These are phyloP conservation scores for Scotopteryx bipunctaria DNA, from an alignment of 2,888 invertebrate genomes.

Conservation along the genomic window DNA sequence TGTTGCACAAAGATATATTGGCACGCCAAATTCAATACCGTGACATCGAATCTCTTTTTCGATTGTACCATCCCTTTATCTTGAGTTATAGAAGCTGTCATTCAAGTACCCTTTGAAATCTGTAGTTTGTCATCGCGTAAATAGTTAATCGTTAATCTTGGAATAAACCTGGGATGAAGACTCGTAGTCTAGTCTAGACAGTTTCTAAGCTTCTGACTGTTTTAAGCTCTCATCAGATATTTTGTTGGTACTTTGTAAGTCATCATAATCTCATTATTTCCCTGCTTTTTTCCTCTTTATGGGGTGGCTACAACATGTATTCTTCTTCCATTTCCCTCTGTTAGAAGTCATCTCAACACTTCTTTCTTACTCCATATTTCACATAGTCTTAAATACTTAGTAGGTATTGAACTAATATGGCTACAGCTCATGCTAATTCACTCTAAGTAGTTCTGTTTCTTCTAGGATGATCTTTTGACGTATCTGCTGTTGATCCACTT, in stretches of 20 bases:
- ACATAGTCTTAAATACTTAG: too few relatives aligned
- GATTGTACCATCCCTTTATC: slow-evolving; percentile 19
- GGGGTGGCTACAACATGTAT: too few relatives aligned
- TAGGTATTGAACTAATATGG: not conserved
- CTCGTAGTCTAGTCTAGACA: slow-evolving; percentile 38
- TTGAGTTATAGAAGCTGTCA: slow-evolving; percentile 24
- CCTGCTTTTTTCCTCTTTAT: too few relatives aligned
- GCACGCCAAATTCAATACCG: slow-evolving; percentile 13
- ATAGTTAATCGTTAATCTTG: slow-evolving; percentile 30
- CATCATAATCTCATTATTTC: too few relatives aligned
- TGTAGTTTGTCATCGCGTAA: slow-evolving; percentile 31
- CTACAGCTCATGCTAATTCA: not conserved
- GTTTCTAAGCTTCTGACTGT: slow-evolving; percentile 23
- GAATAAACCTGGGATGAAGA: slow-evolving; percentile 31
- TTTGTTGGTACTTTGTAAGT: too few relatives aligned
- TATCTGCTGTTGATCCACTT: slow-evolving; percentile 50
- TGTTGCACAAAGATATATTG: slow-evolving; percentile 9
- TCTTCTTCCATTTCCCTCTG: too few relatives aligned
- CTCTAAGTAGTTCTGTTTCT: not conserved
- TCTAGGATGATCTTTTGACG: not conserved
- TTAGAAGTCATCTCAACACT: too few relatives aligned
- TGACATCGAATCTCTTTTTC: slow-evolving; percentile 13
- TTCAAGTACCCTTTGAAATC: slow-evolving; percentile 29
- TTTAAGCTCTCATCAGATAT: too few relatives aligned
- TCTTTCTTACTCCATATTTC: too few relatives aligned